Percentiles rank a stretch among this genome's conserved stretches.
phyloP scores from a whole-genome alignment of 2,113 vertebrate genomes.

The Ellobius talpinus region DNA sequence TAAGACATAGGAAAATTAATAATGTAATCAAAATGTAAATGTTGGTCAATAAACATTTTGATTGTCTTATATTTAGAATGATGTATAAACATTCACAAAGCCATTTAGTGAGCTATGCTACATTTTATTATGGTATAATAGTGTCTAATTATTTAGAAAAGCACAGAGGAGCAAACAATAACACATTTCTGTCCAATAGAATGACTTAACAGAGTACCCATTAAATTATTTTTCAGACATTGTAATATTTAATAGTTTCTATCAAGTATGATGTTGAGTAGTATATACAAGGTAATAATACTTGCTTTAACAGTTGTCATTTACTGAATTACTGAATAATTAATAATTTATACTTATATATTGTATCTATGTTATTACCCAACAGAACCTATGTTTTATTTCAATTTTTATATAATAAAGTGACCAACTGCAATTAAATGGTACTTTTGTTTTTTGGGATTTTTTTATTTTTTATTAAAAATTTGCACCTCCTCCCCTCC shows the following conservation, averaged over 20 bases:
- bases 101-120: neutral
- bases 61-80: neutral
- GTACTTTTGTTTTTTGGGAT: too few relatives aligned
- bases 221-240: neutral
- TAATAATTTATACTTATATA: neutral
- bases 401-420: neutral
- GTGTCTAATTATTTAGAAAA: neutral
- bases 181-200: neutral
- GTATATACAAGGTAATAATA: neutral
- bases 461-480: too few relatives aligned
- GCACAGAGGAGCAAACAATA: neutral
- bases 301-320: neutral
- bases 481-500: too few relatives aligned
- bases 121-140: slow-evolving; percentile 47
- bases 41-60: neutral
- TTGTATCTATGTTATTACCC: neutral
- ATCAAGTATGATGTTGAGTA: neutral
- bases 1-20: neutral
- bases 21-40: neutral
- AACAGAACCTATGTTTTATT: neutral
- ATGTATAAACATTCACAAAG: neutral
- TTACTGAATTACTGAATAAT: neutral
- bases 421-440: too few relatives aligned
- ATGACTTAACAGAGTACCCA: neutral
- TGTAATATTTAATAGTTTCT: neutral